Conservation (phyloP, 2,888 invertebrate genomes). For the Diarsia rubi region DNA sequence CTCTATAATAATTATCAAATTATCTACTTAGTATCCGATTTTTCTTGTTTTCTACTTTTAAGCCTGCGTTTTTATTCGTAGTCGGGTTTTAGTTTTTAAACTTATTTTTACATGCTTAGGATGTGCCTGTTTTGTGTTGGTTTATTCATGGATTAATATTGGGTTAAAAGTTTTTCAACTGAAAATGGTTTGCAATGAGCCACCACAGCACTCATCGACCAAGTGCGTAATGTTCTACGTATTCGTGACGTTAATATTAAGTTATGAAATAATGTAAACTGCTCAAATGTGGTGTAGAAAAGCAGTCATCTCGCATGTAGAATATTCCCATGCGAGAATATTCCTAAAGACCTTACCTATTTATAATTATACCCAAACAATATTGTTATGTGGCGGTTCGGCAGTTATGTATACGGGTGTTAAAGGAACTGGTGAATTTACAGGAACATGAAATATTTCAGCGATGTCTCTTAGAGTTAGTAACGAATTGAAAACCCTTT, state of each 20-base stretch:
- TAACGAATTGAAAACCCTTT: background rate
- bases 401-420: conserved; percentile 2
- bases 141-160: no score
- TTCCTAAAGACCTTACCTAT: background rate
- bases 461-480: background rate
- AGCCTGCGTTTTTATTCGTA: no score
- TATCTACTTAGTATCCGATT: no score
- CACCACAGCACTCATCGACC: background rate
- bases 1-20: no score
- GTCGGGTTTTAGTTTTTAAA: no score
- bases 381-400: background rate
- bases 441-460: conserved; percentile 25
- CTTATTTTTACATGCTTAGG: no score
- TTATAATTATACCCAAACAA: background rate
- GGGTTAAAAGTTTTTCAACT: no score
- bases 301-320: background rate
- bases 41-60: no score
- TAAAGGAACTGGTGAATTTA: conserved; percentile 22
- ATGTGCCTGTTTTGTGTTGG: no score
- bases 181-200: background rate
- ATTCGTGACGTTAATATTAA: background rate
- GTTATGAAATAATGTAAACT: background rate
- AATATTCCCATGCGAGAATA: background rate
- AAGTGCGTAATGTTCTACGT: background rate
- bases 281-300: background rate